Evolutionary conservation across 2,888 invertebrate species (phyloP), one percentile per base, ranked within the genome.

Genomic region (Dicycla oo): DNA sequence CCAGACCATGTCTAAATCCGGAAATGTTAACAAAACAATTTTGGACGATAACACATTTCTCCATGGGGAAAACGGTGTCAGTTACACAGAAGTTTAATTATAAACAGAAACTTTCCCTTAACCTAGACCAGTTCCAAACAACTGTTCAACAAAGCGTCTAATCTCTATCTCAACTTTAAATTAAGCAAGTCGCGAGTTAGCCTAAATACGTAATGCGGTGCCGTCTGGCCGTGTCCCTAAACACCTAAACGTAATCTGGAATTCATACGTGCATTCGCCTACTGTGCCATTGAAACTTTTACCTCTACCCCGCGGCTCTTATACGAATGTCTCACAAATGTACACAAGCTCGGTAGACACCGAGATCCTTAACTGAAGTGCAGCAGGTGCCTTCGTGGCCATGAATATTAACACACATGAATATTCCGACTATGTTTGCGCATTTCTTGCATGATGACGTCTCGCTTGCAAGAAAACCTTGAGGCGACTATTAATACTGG

Each of bases 381-480:
- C 90, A 89, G 88, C 91, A 91, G 92, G 92, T 92, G 91, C 86
- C 86, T 81, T 72, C 89, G 88, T 86, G 88, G 89, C 90, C 89
- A 94, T 95, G 94, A 94, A 95, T 95, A 94, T 95, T 94, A 94
- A 94, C 91, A 88, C 89, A 88, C 91, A 93, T 94, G 94, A 93
- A 95, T 95, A 94, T 94, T 94, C 93, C 87, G 74, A 90, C 88
- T 90, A 88, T 91, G 93, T 93, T 93, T 94, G 93, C 92, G 88
- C 94, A 93, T 93, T 94, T 94, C 93, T 92, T 91, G 91, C 90
- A 86, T 88, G 88, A 88, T 86, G 87, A 84, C 85, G 86, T 88
- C 87, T 88, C 87, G 86, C 83, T 75, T 78, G 84, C 84, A 81
- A 85, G 84, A 81, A 85, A 85, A 81, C 63, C 73, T 80, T 72